phyloP scores from a whole-genome alignment of 2,888 invertebrate genomes.

The Caenorhabditis macrosperma region DNA sequence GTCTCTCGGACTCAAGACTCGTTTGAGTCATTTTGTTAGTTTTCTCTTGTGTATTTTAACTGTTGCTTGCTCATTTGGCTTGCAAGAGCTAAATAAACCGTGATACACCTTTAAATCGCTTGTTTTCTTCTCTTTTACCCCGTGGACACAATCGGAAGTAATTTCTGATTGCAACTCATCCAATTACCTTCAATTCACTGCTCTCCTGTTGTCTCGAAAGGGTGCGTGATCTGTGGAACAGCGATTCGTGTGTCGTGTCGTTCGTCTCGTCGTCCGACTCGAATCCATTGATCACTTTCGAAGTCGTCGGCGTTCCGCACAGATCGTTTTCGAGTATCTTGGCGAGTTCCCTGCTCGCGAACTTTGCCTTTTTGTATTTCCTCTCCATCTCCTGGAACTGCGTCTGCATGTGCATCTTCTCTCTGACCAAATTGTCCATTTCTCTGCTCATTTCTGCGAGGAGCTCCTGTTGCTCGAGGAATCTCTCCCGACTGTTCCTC shows the following conservation, averaged over 20 bases:
- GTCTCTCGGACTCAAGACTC: no score
- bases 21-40: no score
- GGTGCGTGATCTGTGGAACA: slow-evolving; percentile 30
- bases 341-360: slow-evolving; percentile 46
- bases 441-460: slow-evolving; percentile 52
- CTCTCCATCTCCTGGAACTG: slow-evolving; percentile 46
- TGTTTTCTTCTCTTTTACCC: no score
- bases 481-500: slow-evolving; percentile 33
- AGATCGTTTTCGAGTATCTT: slow-evolving; percentile 54
- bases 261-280: slow-evolving; percentile 48
- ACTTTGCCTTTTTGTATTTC: slow-evolving; percentile 58
- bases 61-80: no score
- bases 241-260: neutral
- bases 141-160: no score
- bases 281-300: slow-evolving; percentile 2
- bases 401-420: slow-evolving; percentile 40
- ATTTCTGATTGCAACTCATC: no score
- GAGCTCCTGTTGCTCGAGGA: slow-evolving; percentile 58
- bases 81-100: no score
- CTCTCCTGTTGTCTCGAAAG: slow-evolving; percentile 29
- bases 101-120: no score
- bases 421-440: slow-evolving; percentile 46
- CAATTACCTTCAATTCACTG: slow-evolving; percentile 15
- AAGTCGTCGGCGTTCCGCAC: slow-evolving; percentile 22
- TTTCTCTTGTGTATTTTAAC: no score